Base-by-base conservation (phyloP, 2,113 vertebrate genomes). In the Capreolus pygargus region DNA sequence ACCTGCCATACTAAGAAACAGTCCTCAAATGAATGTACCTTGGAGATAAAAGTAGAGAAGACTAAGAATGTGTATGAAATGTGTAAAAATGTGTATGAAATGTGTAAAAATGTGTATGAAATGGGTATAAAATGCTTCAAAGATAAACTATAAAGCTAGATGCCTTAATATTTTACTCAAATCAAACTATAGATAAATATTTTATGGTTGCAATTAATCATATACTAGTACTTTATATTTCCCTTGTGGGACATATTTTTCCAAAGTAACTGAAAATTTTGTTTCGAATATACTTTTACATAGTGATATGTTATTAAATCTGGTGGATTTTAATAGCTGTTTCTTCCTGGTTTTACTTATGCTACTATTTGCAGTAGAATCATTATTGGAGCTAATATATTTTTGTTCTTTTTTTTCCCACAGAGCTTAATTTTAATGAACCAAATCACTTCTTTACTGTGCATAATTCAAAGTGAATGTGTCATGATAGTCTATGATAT, bases 341-440 rank as follows among this genome's bases (percentile, higher is more conserved):
- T 86, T 92, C 76, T 78, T 92, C 1, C 3, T 57, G 28, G 17
- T 74, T 90, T 86, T 89, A 58, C 76, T 96, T 60, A n/a, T 86
- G 5, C 61, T 91, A 81, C 74, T 90, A 52, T 87, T 87, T 96
- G 60, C 4, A 55, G 33, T 86, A 16, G 33, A 58, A 89, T 67
- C 57, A 76, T 85, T 54, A 94, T 9, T 60, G 76, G n/a, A 67
- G n/a, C 30, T 93, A 25, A 74, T 84, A 27, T 58, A 25, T 61
- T 60, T 84, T 60, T 43, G 4, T 33, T 82, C 47, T 91, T 70
- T 94, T 60, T 79, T 95, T 97, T 91, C 61, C 47, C 25, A 87
- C 28, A 94, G 64, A 95, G 86, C 30, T 93, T 82, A 94, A 82
- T 70, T 85, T 58, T 86, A 89, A 96, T 19, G 58, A 97, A 70